Evolutionary conservation across 2,888 invertebrate genomes (phyloP).

Genomic region (Xestia ashworthii): DNA sequence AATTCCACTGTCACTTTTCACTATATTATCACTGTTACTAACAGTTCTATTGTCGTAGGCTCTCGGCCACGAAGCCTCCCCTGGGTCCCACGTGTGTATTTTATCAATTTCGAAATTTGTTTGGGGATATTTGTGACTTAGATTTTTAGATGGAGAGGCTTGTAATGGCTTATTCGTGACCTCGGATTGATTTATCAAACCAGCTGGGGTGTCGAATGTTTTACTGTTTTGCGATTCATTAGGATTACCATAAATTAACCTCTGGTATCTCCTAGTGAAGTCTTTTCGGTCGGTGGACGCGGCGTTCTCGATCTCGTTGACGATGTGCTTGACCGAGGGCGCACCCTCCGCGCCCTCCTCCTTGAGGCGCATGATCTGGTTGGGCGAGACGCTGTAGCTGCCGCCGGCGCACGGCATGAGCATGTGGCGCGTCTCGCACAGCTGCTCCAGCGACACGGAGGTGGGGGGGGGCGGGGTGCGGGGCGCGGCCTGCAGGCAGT

Average conservation of each 20-base stretch:
- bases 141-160: constrained; percentile 77
- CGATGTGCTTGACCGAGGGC: constrained; percentile 93
- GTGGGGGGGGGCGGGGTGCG: constrained; percentile 91
- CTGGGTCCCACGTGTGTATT: constrained; percentile 93
- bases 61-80: constrained; percentile 84
- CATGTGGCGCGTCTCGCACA: constrained; percentile 94
- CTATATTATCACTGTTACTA: constrained; percentile 84
- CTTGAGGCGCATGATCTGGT: constrained; percentile 96
- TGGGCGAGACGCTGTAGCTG: constrained; percentile 97
- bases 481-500: constrained; percentile 88
- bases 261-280: constrained; percentile 75
- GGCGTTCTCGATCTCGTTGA: constrained; percentile 93
- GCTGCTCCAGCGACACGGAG: constrained; percentile 93
- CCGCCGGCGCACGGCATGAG: constrained; percentile 96
- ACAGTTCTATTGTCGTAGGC: constrained; percentile 77
- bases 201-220: constrained; percentile 66
- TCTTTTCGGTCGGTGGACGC: constrained; percentile 82
- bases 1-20: constrained; percentile 89
- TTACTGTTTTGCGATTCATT: constrained; percentile 70
- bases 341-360: constrained; percentile 91
- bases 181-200: constrained; percentile 63
- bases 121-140: constrained; percentile 76
- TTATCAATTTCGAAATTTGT: constrained; percentile 84
- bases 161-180: constrained; percentile 67
- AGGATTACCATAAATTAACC: constrained; percentile 75